phyloP scores from a whole-genome alignment of 2,797 vertebrate genomes.

The Tapirus indicus region DNA sequence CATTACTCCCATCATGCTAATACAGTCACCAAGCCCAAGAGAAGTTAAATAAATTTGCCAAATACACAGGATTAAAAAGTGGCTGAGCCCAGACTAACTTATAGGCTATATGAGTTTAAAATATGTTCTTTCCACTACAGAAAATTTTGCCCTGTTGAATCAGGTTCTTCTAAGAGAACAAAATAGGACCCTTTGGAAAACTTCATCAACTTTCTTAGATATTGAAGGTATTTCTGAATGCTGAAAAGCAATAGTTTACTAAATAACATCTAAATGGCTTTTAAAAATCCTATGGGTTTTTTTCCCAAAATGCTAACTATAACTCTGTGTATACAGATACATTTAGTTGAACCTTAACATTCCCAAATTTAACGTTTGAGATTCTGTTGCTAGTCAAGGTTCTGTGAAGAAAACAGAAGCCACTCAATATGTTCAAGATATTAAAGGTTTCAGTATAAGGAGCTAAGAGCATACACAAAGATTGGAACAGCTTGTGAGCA shows the following conservation, averaged over 20 bases:
- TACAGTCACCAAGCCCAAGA: not conserved
- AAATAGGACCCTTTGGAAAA: slow-evolving; percentile 30
- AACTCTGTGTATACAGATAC: not conserved
- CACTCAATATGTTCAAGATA: not conserved
- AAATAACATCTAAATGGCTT: not conserved
- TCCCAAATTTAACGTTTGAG: slow-evolving; percentile 1
- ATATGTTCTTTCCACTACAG: not conserved
- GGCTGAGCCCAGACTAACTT: not conserved
- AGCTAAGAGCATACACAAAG: not conserved
- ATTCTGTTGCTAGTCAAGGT: slow-evolving; percentile 2
- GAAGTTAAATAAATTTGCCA: not conserved
- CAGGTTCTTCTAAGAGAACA: slow-evolving; percentile 9
- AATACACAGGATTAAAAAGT: not conserved
- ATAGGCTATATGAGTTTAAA: not conserved
- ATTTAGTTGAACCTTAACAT: not conserved
- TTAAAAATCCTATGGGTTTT: not conserved
- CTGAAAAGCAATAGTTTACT: not conserved
- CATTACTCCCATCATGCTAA: not conserved
- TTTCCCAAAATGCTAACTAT: not conserved
- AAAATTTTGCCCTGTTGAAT: not conserved
- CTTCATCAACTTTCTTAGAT: not conserved
- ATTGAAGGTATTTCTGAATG: not conserved
- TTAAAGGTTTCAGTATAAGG: not conserved
- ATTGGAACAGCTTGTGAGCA: not conserved
- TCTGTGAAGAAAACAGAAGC: not conserved